Evolutionary conservation across 2,888 invertebrate genomes (phyloP), one percentile per base, ranked within the genome.

Genomic region (Scotopteryx bipunctaria): DNA sequence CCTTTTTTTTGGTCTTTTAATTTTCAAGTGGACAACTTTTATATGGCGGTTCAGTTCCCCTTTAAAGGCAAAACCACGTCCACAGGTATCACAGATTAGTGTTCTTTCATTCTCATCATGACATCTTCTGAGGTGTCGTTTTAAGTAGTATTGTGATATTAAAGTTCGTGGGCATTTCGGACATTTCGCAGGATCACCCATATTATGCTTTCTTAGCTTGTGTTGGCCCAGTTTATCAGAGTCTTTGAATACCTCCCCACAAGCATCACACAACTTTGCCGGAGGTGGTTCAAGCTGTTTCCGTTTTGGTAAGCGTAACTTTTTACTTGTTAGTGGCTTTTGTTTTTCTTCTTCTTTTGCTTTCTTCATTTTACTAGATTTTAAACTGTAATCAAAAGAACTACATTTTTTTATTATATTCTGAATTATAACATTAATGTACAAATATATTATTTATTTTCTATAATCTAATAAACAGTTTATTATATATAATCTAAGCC

Each of bases 61-160:
- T 67, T 74, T 78, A 41, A 73, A 87, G 1, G 83, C 83, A 67
- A 86, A 91, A 0, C 68, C 63, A 14, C 59, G 63, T 0, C 83
- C 86, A 67, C 91, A 91, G 8, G 67, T 64, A 1, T 81, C 67
- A 65, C 91, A 91, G 13, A 81, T 71, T 48, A 81, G 88, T 2
- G 81, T 80, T n/a, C n/a, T 6, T 68, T 58, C 1, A 50, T 58
- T 1, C 69, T n/a, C n/a, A n/a, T n/a, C 70, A 67, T 91, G 91
- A 49, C 69, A 76, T 35, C 89, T 74, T 59, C 76, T 82, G 2
- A 83, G 68, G 59, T 91, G 91, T 19, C 78, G 72, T 1, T 71
- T 71, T 50, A 89, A 67, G 64, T 86, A 80, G 50, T 77, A 78
- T 17, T 75, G 57, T 1, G 83, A 76, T 8, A 63, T 72, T 59